phyloP scores from a whole-genome alignment of 64 coral and sea anemone species.

The Montipora efflorescens region DNA sequence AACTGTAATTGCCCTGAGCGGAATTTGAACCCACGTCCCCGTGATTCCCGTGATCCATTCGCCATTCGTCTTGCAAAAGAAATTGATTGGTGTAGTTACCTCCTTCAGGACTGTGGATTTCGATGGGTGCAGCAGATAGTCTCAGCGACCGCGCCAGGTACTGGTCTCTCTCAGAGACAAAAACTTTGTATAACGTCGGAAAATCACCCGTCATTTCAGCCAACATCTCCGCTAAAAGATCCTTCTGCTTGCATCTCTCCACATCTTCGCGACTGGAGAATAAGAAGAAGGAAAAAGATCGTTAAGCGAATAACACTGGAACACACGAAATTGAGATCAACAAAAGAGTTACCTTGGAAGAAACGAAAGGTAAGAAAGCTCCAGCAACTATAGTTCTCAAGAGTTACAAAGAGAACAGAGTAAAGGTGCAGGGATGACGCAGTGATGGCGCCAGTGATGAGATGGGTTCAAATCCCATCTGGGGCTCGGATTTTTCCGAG shows the following conservation, averaged over 20 bases:
- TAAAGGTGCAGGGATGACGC: too few relatives aligned
- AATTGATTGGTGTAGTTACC: conserved; percentile 38
- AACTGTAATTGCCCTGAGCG: too few relatives aligned
- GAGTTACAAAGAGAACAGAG: too few relatives aligned
- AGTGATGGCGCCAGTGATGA: too few relatives aligned
- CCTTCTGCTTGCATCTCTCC: conserved; percentile 98
- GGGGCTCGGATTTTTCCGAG: too few relatives aligned
- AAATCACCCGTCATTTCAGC: conserved; percentile 99
- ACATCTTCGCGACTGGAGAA: conserved; percentile 88
- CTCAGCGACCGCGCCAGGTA: conserved; percentile 84
- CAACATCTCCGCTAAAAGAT: conserved; percentile 97
- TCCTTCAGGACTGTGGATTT: conserved; percentile 81
- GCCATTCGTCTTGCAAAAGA: too few relatives aligned
- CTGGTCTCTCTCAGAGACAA: conserved; percentile 91
- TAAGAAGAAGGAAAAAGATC: neutral
- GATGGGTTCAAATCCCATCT: too few relatives aligned
- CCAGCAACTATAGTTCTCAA: too few relatives aligned
- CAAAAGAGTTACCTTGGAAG: too few relatives aligned
- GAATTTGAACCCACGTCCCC: too few relatives aligned
- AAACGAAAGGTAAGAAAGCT: too few relatives aligned
- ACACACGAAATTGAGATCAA: neutral
- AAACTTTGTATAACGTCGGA: conserved; percentile 91
- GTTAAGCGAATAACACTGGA: neutral
- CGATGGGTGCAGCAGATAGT: conserved; percentile 78
- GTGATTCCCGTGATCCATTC: too few relatives aligned